These are phyloP conservation scores for Hermaeophaga mercurialis DNA, from an alignment of 2,888 invertebrate genomes.

Conservation along the genomic window DNA sequence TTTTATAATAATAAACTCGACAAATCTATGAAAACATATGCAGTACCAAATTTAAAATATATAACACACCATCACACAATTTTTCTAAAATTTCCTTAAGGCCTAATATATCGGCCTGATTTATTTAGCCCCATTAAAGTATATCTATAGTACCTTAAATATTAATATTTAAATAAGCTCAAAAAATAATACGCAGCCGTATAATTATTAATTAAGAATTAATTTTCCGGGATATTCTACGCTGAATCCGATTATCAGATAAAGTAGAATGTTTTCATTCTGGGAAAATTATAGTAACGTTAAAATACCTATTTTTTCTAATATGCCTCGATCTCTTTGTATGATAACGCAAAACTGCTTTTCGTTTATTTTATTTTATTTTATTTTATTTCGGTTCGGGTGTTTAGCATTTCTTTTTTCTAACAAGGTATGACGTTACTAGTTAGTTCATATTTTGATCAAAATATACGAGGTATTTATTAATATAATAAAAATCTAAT, in stretches of 20 bases:
- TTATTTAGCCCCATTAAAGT: background rate
- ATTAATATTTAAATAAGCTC: slow-evolving; percentile 12
- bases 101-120: background rate
- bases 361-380: too few relatives aligned
- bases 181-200: slow-evolving; percentile 5
- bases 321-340: slow-evolving; percentile 13
- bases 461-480: too few relatives aligned
- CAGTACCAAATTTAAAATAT: too few relatives aligned
- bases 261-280: slow-evolving; percentile 2
- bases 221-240: background rate
- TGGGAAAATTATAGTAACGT: slow-evolving; percentile 5
- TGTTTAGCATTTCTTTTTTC: slow-evolving; percentile 8
- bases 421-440: slow-evolving; percentile 12
- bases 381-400: slow-evolving; percentile 21
- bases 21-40: too few relatives aligned
- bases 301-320: slow-evolving; percentile 11
- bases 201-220: background rate
- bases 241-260: too few relatives aligned
- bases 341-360: slow-evolving; percentile 16
- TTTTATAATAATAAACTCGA: too few relatives aligned
- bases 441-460: slow-evolving; percentile 8
- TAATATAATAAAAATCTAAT: too few relatives aligned
- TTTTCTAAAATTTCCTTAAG: background rate
- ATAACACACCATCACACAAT: background rate
- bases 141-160: background rate